Conservation (phyloP, 2,113 vertebrate species). For the Corydoras sp. region DNA sequence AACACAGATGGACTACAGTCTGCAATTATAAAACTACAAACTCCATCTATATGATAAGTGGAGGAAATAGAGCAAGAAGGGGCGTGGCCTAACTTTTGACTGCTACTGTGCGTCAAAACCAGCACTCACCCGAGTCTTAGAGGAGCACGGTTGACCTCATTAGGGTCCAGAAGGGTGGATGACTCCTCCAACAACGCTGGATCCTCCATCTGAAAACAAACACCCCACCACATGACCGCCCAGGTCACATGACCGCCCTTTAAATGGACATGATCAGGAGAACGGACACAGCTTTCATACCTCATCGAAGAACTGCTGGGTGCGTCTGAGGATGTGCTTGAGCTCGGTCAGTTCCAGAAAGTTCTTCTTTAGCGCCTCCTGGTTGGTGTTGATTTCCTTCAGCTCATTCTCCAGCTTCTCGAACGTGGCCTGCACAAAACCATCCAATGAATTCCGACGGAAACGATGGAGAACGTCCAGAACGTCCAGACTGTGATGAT, state of each 20-base stretch:
- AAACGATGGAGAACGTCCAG: too few relatives aligned
- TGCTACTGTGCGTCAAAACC: not conserved
- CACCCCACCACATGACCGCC: slow-evolving; percentile 44
- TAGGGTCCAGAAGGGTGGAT: slow-evolving; percentile 90
- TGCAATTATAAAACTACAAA: too few relatives aligned
- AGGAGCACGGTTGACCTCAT: slow-evolving; percentile 82
- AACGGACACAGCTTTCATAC: slow-evolving; percentile 57
- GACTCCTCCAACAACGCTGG: slow-evolving; percentile 97
- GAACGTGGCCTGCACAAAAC: slow-evolving; percentile 80
- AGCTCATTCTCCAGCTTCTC: slow-evolving; percentile 98
- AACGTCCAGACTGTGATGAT: too few relatives aligned
- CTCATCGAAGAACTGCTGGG: slow-evolving; percentile 99
- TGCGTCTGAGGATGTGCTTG: slow-evolving; percentile 95
- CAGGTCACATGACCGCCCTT: too few relatives aligned
- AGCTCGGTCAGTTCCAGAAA: slow-evolving; percentile 96
- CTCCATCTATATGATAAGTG: too few relatives aligned
- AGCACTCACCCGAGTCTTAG: slow-evolving; percentile 82
- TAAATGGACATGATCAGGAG: too few relatives aligned
- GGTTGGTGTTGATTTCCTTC: slow-evolving; percentile 99
- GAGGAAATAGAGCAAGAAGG: too few relatives aligned
- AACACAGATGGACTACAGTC: too few relatives aligned
- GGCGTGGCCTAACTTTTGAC: too few relatives aligned
- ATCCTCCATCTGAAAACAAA: slow-evolving; percentile 95
- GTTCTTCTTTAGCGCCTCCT: slow-evolving; percentile 96
- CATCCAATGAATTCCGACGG: not conserved